Conservation (phyloP, 2,888 invertebrate genomes). For the Pyrgus malvae region DNA sequence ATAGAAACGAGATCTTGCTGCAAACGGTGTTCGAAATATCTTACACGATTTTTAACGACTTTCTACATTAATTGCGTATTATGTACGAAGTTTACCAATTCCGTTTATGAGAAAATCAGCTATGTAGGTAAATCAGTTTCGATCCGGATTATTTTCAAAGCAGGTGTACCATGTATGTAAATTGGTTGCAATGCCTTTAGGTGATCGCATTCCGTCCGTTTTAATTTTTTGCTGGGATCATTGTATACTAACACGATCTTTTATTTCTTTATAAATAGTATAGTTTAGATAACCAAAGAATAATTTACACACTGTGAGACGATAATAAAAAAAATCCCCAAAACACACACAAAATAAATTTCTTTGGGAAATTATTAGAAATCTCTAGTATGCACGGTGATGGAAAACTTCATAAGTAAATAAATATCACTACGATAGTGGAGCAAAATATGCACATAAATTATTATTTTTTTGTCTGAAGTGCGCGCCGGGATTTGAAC, state of each 20-base stretch:
- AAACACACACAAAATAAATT: too few relatives aligned
- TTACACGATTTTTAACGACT: background rate
- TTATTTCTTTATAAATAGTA: too few relatives aligned
- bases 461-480: too few relatives aligned
- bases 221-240: background rate
- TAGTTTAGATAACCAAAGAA: too few relatives aligned
- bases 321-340: too few relatives aligned
- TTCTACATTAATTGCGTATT: background rate
- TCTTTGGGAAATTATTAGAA: too few relatives aligned
- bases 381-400: too few relatives aligned
- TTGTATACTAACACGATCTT: background rate
- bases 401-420: too few relatives aligned
- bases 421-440: too few relatives aligned
- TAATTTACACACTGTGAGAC: too few relatives aligned
- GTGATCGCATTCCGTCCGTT: constrained; percentile 4
- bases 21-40: background rate
- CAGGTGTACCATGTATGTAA: background rate
- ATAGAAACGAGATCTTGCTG: background rate
- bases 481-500: too few relatives aligned
- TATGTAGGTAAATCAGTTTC: background rate
- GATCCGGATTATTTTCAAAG: background rate
- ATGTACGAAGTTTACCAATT: background rate
- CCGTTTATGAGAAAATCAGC: background rate
- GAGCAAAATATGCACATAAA: too few relatives aligned
- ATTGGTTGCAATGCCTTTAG: constrained; percentile 7